Percentiles rank a stretch among this genome's conserved stretches.
phyloP scores from a whole-genome alignment of 2,888 invertebrate genomes.

The Ischnura elegans region DNA sequence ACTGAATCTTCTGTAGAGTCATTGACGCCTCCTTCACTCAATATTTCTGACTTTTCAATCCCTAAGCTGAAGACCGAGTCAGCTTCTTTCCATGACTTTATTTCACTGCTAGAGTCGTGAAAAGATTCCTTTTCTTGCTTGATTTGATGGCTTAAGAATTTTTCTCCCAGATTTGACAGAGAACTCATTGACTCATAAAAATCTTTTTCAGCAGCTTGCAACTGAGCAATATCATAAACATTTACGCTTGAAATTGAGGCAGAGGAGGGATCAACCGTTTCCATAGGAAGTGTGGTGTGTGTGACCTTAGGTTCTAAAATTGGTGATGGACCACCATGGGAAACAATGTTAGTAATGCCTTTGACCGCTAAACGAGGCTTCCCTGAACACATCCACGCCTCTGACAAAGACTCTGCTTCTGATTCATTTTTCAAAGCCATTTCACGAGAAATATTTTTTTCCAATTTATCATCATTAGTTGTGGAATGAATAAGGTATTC shows the following conservation, averaged over 20 bases:
- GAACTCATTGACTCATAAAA: constrained; percentile 50
- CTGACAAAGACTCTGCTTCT: neutral
- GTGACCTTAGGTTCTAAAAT: neutral
- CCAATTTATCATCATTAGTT: neutral
- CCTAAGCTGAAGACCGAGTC: neutral
- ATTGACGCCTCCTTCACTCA: neutral
- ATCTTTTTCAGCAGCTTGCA: constrained; percentile 47
- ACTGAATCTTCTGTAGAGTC: neutral
- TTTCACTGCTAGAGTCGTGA: neutral
- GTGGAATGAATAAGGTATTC: neutral
- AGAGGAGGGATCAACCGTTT: neutral
- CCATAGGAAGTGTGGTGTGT: too few species aligned
- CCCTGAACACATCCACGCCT: neutral
- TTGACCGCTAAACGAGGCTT: neutral
- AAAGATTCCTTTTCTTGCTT: neutral
- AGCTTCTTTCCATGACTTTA: neutral
- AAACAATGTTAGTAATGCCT: neutral
- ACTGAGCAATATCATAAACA: constrained; percentile 32
- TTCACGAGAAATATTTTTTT: neutral
- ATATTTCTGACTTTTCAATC: neutral
- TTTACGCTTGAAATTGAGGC: neutral
- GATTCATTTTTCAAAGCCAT: neutral
- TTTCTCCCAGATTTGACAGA: neutral
- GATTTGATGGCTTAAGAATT: neutral
- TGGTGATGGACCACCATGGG: neutral